These are phyloP conservation scores for Heliconius himera DNA, from an alignment of 1,140 invertebrate genomes.

Conservation along the genomic window DNA sequence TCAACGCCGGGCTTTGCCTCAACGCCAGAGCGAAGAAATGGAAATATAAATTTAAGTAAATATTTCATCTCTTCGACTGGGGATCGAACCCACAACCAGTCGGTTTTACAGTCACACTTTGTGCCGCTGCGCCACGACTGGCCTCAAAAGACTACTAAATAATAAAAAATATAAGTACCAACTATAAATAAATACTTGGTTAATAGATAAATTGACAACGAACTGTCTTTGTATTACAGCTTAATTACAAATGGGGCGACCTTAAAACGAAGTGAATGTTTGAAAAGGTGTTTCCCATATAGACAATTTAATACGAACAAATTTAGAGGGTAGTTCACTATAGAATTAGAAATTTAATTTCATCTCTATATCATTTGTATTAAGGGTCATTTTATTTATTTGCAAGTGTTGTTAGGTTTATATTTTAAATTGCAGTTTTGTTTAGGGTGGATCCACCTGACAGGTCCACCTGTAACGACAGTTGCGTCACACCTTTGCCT, in stretches of 20 bases:
- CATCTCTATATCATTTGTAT: constrained; percentile 6
- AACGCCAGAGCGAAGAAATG: too few species aligned
- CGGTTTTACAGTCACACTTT: too few species aligned
- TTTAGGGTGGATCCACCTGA: constrained; percentile 66
- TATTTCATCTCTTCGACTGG: too few species aligned
- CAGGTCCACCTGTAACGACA: constrained; percentile 65
- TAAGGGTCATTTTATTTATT: constrained; percentile 29
- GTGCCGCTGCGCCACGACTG: too few species aligned
- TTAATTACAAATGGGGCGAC: constrained; percentile 59
- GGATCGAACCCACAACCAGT: too few species aligned
- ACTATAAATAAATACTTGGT: neutral
- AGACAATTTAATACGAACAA: constrained; percentile 50
- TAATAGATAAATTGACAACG: neutral
- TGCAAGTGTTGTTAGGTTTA: neutral
- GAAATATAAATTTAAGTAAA: too few species aligned
- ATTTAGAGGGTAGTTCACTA: constrained; percentile 13
- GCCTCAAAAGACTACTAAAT: too few species aligned
- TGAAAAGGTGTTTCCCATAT: constrained; percentile 56
- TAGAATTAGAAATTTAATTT: constrained; percentile 19
- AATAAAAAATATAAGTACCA: neutral
- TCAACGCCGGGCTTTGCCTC: too few species aligned
- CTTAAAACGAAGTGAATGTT: constrained; percentile 59
- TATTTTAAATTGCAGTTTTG: constrained; percentile 23
- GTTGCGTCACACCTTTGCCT: constrained; percentile 62
- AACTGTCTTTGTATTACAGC: constrained; percentile 22